phyloP scores from a whole-genome alignment of 2,113 vertebrate genomes.

The Pachycephala philippinensis region DNA sequence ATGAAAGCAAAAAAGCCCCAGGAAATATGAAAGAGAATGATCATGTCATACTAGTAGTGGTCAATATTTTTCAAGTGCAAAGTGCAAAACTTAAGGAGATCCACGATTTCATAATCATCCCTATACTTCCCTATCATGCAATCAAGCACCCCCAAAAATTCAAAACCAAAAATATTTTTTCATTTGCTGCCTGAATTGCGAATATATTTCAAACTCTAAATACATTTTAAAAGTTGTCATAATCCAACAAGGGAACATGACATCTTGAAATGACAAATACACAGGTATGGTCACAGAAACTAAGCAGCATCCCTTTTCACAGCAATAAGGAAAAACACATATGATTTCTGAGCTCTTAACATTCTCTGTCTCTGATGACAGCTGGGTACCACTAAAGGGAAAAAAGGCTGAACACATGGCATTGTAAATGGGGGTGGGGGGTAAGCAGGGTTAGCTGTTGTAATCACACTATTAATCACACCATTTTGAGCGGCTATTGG shows the following conservation, averaged over 20 bases:
- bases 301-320: background rate
- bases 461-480: constrained; percentile 58
- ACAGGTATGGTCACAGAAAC: background rate
- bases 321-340: background rate
- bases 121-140: background rate
- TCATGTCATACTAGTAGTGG: background rate
- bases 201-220: background rate
- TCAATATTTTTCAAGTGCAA: background rate
- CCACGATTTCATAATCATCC: background rate
- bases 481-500: constrained; percentile 38
- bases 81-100: background rate
- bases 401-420: constrained; percentile 28
- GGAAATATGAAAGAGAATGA: background rate
- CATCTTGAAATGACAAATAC: background rate
- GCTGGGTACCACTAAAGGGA: background rate
- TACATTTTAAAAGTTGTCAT: background rate
- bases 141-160: background rate
- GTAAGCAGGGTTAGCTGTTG: constrained; percentile 24
- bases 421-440: background rate
- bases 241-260: background rate
- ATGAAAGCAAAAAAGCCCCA: background rate
- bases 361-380: background rate
- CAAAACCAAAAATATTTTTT: background rate
- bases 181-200: background rate
- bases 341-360: background rate